These are phyloP conservation scores for Corynorhinus townsendii DNA, from an alignment of 2,113 vertebrate genomes.

Conservation along the genomic window DNA sequence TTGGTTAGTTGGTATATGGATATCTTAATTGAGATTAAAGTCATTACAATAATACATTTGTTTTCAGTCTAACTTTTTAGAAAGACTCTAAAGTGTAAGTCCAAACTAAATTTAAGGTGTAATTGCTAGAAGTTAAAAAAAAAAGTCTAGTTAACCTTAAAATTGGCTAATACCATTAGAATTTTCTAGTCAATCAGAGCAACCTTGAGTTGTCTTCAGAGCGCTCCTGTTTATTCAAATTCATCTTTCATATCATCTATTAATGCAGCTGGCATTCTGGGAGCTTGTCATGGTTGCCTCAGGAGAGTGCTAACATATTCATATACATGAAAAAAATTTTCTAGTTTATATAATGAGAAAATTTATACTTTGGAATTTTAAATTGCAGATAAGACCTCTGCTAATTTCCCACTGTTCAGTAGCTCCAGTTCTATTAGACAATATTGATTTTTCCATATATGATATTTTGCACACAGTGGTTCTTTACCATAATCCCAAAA, in stretches of 20 bases:
- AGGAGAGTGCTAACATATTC: background rate
- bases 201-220: background rate
- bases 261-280: background rate
- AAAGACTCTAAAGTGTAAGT: background rate
- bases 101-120: background rate
- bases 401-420: background rate
- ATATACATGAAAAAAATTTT: background rate
- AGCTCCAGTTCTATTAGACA: background rate
- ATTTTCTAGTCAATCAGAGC: background rate
- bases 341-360: background rate
- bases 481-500: background rate
- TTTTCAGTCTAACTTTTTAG: background rate
- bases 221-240: background rate
- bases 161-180: background rate
- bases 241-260: background rate
- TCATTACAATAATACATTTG: background rate
- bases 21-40: conserved; percentile 2
- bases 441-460: background rate
- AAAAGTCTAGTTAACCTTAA: background rate
- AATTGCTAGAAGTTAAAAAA: background rate
- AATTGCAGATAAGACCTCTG: background rate
- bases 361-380: background rate
- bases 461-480: background rate
- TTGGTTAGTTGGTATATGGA: background rate
- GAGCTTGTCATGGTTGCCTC: background rate